phyloP scores from a whole-genome alignment of 2,888 invertebrate genomes.

The Melieria picta region DNA sequence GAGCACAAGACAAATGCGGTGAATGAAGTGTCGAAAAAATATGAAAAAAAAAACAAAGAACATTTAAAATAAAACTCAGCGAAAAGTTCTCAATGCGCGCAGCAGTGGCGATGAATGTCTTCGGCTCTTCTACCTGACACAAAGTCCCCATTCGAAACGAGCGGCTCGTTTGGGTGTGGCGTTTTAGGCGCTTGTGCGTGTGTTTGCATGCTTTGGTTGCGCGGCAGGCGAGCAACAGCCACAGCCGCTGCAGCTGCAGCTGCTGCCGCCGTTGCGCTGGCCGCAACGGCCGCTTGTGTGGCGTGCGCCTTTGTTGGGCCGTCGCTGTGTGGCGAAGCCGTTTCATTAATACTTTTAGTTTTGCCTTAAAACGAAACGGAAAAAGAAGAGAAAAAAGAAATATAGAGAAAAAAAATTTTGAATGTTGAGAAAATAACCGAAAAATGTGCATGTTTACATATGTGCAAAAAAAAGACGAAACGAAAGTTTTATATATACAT shows the following conservation, averaged over 20 bases:
- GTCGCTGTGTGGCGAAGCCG: constrained; percentile 14
- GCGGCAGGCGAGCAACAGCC: not conserved
- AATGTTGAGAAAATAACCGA: constrained; percentile 1
- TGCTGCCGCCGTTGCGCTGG: not conserved
- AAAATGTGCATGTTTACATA: not conserved
- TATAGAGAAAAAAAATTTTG: constrained; percentile 21
- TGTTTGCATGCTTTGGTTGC: too few relatives aligned
- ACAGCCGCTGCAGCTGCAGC: not conserved
- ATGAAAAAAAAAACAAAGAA: constrained; percentile 41
- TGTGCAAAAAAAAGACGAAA: not conserved
- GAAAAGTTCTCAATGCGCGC: not conserved
- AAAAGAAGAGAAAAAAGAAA: constrained; percentile 26
- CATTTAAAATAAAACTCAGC: constrained; percentile 18
- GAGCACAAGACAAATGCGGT: not conserved
- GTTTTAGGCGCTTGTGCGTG: too few relatives aligned
- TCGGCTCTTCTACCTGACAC: too few relatives aligned
- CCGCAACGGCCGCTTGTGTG: not conserved
- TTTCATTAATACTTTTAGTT: constrained; percentile 32
- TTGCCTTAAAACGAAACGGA: constrained; percentile 36
- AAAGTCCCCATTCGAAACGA: too few relatives aligned
- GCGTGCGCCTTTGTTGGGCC: constrained; percentile 5
- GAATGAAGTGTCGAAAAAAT: constrained; percentile 39
- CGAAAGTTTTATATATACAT: too few relatives aligned
- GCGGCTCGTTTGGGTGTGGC: too few relatives aligned
- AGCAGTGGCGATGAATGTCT: not conserved